phyloP scores from a whole-genome alignment of 2,797 vertebrate species.

The Diplodus puntazzo region DNA sequence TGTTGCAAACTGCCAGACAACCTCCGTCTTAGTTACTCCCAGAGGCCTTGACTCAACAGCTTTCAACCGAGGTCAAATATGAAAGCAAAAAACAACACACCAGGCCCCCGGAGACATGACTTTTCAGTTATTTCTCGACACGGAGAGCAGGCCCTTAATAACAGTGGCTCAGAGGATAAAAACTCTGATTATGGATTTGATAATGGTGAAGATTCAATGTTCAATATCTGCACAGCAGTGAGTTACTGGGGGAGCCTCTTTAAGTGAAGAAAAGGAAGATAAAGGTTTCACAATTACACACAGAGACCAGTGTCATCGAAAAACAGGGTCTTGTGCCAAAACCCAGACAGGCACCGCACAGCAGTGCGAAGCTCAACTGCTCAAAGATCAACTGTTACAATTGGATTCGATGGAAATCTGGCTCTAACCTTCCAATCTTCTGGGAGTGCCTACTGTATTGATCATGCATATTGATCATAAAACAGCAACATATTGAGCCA shows the following conservation, averaged over 20 bases:
- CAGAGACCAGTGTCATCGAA: constrained; percentile 13
- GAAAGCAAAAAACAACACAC: constrained; percentile 8
- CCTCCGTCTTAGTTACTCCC: constrained; percentile 9
- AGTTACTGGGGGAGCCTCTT: constrained; percentile 12
- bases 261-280: neutral
- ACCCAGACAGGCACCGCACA: constrained; percentile 28
- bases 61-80: constrained; percentile 31
- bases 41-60: constrained; percentile 7
- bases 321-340: constrained; percentile 11
- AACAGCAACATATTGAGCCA: constrained; percentile 33
- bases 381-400: constrained; percentile 27
- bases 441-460: constrained; percentile 41
- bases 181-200: constrained; percentile 54
- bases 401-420: constrained; percentile 41
- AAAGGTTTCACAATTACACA: neutral
- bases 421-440: constrained; percentile 28
- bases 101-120: constrained; percentile 4
- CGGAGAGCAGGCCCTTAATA: constrained; percentile 22
- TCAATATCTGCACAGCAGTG: constrained; percentile 44
- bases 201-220: constrained; percentile 49
- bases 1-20: neutral
- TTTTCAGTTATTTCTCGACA: constrained; percentile 28
- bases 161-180: constrained; percentile 26
- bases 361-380: neutral
- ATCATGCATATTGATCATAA: constrained; percentile 50